These are phyloP conservation scores for Cantharis nigra DNA, from an alignment of 2,888 invertebrate genomes.

Conservation along the genomic window DNA sequence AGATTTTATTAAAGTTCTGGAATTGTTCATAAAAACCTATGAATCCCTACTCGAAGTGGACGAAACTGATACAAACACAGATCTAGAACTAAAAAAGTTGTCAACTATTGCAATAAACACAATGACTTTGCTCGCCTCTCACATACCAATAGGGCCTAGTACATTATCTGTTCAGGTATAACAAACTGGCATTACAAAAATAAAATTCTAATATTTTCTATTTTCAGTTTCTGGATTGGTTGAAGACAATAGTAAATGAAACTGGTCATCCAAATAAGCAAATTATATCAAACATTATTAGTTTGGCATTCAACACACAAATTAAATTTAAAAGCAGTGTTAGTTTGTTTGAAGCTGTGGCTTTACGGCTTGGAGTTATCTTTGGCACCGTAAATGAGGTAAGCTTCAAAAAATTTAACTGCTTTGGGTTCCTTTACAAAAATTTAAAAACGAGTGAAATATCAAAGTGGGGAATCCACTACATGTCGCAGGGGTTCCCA, in stretches of 20 bases:
- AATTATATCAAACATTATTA: conserved; percentile 47
- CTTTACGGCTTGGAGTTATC: conserved; percentile 53
- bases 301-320: conserved; percentile 49
- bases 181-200: not conserved
- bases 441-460: too few species aligned
- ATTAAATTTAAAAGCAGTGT: conserved; percentile 50
- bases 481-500: too few species aligned
- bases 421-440: too few species aligned
- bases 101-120: conserved; percentile 43
- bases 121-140: conserved; percentile 40
- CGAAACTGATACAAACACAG: conserved; percentile 46
- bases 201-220: not conserved
- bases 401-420: conserved; percentile 29
- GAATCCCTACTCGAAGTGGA: conserved; percentile 48
- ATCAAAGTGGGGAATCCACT: too few species aligned
- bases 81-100: conserved; percentile 49
- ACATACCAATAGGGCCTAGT: conserved; percentile 40
- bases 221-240: conserved; percentile 53
- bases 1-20: conserved; percentile 34
- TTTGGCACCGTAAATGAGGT: conserved; percentile 57
- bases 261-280: conserved; percentile 43
- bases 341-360: conserved; percentile 54
- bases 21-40: conserved; percentile 43
- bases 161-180: conserved; percentile 42
- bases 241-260: conserved; percentile 49